A percentile compares a stretch with the other conserved stretches of the same genome.
Evolutionary conservation across 1,140 invertebrate genomes (phyloP).

Genomic region (Eriocheir sinensis): DNA sequence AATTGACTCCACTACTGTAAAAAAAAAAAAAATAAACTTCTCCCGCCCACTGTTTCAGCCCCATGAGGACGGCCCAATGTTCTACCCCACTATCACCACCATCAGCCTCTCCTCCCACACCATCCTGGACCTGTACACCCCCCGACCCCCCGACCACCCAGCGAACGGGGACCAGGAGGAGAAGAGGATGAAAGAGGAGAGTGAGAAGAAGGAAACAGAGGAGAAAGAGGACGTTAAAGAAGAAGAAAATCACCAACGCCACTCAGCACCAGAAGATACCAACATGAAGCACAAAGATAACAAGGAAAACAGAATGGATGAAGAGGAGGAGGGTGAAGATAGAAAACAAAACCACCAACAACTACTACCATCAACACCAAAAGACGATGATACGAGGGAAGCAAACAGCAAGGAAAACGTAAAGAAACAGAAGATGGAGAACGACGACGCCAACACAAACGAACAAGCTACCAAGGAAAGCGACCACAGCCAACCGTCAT

Average conservation of each 20-base stretch:
- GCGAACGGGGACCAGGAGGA: neutral
- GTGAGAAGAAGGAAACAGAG: neutral
- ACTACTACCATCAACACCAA: neutral
- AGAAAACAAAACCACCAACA: neutral
- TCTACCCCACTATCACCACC: slow-evolving; percentile 95
- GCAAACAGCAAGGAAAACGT: too few relatives aligned
- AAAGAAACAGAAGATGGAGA: too few relatives aligned
- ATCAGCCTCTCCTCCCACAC: slow-evolving; percentile 95
- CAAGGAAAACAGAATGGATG: too few relatives aligned
- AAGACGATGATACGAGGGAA: too few relatives aligned
- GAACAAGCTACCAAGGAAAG: too few relatives aligned
- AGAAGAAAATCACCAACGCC: too few relatives aligned
- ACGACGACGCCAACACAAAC: too few relatives aligned
- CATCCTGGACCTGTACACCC: slow-evolving; percentile 91
- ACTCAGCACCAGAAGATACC: too few relatives aligned
- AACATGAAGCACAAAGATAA: too few relatives aligned
- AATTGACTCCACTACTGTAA: neutral
- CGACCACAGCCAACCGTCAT: neutral
- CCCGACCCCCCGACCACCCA: slow-evolving; percentile 78
- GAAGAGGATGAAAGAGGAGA: neutral
- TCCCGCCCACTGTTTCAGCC: slow-evolving; percentile 82
- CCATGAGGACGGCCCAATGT: slow-evolving; percentile 96
- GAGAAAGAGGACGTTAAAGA: too few relatives aligned
- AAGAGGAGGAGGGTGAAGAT: too few relatives aligned
- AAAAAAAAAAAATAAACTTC: neutral